Evolutionary conservation across 2,797 vertebrate species (phyloP).

Genomic region (Fistularia commersonii): DNA sequence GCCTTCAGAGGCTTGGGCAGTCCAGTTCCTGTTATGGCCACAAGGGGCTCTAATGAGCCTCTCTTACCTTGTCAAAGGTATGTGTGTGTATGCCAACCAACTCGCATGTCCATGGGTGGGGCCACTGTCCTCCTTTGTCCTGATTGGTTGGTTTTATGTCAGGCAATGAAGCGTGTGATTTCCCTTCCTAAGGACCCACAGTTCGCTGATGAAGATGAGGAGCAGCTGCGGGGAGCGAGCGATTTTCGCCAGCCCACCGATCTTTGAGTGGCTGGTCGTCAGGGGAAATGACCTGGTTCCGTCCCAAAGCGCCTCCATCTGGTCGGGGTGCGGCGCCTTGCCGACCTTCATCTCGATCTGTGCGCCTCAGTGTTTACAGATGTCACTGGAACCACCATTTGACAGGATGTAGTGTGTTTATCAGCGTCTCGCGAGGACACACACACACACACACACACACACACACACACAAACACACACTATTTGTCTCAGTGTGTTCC

Average conservation of each 20-base stretch:
- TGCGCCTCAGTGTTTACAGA: slow-evolving; percentile 47
- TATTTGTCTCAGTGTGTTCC: slow-evolving; percentile 40
- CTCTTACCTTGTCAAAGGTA: no score
- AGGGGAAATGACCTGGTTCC: slow-evolving; percentile 32
- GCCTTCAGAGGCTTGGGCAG: no score
- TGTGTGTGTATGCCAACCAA: no score
- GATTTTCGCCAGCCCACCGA: slow-evolving; percentile 43
- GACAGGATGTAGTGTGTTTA: slow-evolving; percentile 58
- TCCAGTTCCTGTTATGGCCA: no score
- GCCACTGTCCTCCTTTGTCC: no score
- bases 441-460: slow-evolving; percentile 45
- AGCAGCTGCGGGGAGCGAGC: slow-evolving; percentile 50
- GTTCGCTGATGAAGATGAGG: slow-evolving; percentile 44
- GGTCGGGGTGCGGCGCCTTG: slow-evolving; percentile 50
- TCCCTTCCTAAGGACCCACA: no score
- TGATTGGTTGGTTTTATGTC: no score
- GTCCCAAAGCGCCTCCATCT: slow-evolving; percentile 49
- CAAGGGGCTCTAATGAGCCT: no score
- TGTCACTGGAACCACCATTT: slow-evolving; percentile 48
- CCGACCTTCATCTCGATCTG: slow-evolving; percentile 54
- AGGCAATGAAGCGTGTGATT: no score
- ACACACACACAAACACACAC: no score
- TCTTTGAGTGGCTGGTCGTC: slow-evolving; percentile 40
- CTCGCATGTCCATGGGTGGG: no score
- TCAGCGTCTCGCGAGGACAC: slow-evolving; percentile 37